phyloP scores from a whole-genome alignment of 2,888 invertebrate species.

The Anaspis maculata region DNA sequence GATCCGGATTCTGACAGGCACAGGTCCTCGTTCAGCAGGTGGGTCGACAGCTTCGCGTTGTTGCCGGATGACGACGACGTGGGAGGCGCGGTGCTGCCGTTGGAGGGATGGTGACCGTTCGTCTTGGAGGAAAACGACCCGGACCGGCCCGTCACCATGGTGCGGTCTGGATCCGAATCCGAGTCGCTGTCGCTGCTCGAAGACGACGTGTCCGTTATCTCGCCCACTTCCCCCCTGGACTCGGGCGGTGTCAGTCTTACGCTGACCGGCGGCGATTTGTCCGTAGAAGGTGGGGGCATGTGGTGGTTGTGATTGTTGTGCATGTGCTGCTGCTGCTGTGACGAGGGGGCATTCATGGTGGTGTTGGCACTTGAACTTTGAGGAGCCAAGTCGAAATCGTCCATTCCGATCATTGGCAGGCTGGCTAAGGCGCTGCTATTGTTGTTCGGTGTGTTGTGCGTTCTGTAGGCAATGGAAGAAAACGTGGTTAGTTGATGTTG shows the following conservation, averaged over 20 bases:
- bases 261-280: slow-evolving; percentile 23
- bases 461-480: slow-evolving; percentile 2
- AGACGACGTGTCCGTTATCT: slow-evolving; percentile 36
- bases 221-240: slow-evolving; percentile 29
- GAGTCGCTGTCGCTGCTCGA: slow-evolving; percentile 40
- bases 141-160: slow-evolving; percentile 15
- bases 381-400: slow-evolving; percentile 46
- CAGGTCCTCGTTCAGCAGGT: slow-evolving; percentile 73
- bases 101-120: slow-evolving; percentile 38
- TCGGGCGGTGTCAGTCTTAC: slow-evolving; percentile 16
- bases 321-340: too few relatives aligned
- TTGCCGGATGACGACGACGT: slow-evolving; percentile 39
- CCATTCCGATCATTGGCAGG: slow-evolving; percentile 63
- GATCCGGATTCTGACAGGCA: slow-evolving; percentile 81
- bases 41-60: slow-evolving; percentile 44
- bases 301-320: too few relatives aligned
- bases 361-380: slow-evolving; percentile 8
- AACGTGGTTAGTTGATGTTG: too few relatives aligned
- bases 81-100: slow-evolving; percentile 42
- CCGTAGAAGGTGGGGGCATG: slow-evolving; percentile 7
- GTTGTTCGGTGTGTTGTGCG: slow-evolving; percentile 22
- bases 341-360: background rate
- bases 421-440: slow-evolving; percentile 63
- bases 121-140: slow-evolving; percentile 22
- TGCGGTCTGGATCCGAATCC: slow-evolving; percentile 30